Evolutionary conservation across 2,797 vertebrate species (phyloP), one percentile per base, ranked within the genome.

Genomic region (Tenualosa thibaudeaui): DNA sequence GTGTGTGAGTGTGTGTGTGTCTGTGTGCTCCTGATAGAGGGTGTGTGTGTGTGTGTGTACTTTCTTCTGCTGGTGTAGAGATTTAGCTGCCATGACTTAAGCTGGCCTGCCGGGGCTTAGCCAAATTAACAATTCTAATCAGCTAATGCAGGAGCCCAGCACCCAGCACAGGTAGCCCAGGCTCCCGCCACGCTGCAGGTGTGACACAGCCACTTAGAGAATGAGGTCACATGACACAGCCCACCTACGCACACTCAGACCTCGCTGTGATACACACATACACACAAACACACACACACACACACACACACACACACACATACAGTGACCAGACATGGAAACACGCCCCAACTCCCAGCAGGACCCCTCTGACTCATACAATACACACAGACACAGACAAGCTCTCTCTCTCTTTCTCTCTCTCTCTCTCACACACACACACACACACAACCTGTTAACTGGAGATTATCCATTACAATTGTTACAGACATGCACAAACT

Each of bases 251-350:
- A 71, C 24, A 31, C 65, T 53, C 13, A 3, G 51, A 53, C 51
- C 51, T 1, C 51, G 1, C 51, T 3, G 12, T 53, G 51, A 15
- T 15, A 40, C 31, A 71, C 65, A 71, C 65, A 71, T 26, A 71
- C 31, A 71, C 65, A 71, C 26, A 71, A 31, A 71, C 65, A 71
- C 65, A 71, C 65, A 71, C 65, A 71, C 31, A 71, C 65, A 71
- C 65, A 31, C 26, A 68, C 65, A 68, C 65, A 65, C 60, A 24
- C n/a, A 65, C 60, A 65, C 60, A 24, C 60, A 65, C 60, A 65
- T 24, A 26, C 60, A 65, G 6, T 4, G 26, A 3, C 2, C 31
- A 71, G 12, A 5, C 65, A 71, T 5, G 7, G 7, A 37, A 9
- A 37, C 65, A 26, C 9, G 15, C 24, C 65, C 24, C 26, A 68